A percentile compares a stretch with the other conserved stretches of the same genome.
These are phyloP conservation scores for Mormyrops attenuatus DNA, from an alignment of 2,797 vertebrate genomes.

Conservation along the genomic window DNA sequence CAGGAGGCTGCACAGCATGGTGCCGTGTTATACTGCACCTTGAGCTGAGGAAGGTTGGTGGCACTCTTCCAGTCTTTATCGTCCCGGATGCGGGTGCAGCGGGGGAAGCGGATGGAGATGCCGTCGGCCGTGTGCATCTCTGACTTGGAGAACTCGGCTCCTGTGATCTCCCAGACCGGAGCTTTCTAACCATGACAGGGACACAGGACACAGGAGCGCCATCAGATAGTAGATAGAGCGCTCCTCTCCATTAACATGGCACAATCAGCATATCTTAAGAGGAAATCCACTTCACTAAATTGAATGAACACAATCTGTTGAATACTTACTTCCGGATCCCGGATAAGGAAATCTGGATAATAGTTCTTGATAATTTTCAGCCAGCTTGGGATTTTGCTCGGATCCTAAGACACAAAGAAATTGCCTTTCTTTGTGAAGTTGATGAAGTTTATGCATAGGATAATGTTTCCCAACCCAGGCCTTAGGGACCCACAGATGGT, in stretches of 20 bases:
- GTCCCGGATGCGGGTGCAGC: slow-evolving; percentile 88
- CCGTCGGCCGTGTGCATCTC: slow-evolving; percentile 95
- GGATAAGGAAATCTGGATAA: slow-evolving; percentile 93
- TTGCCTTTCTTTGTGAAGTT: not conserved
- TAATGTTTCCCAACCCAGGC: not conserved
- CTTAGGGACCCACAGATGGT: not conserved
- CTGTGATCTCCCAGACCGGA: slow-evolving; percentile 96
- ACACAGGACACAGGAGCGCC: not conserved
- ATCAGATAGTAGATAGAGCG: not conserved
- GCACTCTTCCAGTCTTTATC: slow-evolving; percentile 95
- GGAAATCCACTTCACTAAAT: not conserved
- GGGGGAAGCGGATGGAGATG: slow-evolving; percentile 98
- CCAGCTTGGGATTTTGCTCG: slow-evolving; percentile 90
- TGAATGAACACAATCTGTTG: not conserved
- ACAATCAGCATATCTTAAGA: not conserved
- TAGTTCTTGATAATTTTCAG: slow-evolving; percentile 96
- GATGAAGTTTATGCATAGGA: not conserved
- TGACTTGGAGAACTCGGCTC: slow-evolving; percentile 91
- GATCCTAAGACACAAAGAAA: slow-evolving; percentile 68
- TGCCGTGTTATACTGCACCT: slow-evolving; percentile 53
- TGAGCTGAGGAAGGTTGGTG: slow-evolving; percentile 86
- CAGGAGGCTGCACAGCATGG: not conserved
- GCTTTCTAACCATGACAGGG: slow-evolving; percentile 66
- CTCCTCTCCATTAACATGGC: not conserved
- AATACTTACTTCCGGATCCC: slow-evolving; percentile 81